phyloP scores from a whole-genome alignment of 2,888 invertebrate species.

The Ormyrus nitidulus region DNA sequence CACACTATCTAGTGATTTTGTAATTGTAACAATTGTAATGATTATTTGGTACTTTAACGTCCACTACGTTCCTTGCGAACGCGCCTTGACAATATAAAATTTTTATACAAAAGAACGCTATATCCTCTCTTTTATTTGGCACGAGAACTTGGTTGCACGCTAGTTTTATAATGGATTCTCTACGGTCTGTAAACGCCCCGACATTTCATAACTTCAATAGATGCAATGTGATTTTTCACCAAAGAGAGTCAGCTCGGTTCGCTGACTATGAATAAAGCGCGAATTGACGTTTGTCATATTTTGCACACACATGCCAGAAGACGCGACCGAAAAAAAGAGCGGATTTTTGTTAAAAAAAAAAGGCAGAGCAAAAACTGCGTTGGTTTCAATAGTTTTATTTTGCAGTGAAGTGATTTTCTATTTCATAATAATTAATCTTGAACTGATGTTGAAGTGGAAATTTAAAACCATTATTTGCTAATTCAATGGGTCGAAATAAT shows the following conservation, averaged over 20 bases:
- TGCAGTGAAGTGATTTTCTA: too few relatives aligned
- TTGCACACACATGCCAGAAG: conserved; percentile 54
- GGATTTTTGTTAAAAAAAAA: neutral
- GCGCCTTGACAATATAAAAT: neutral
- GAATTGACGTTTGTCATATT: conserved; percentile 61
- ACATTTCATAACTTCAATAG: conserved; percentile 58
- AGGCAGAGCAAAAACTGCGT: too few relatives aligned
- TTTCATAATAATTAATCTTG: too few relatives aligned
- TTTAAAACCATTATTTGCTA: too few relatives aligned
- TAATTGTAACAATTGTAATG: too few relatives aligned
- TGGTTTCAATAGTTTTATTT: too few relatives aligned
- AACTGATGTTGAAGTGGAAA: too few relatives aligned
- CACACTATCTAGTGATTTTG: too few relatives aligned
- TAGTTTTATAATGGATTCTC: conserved; percentile 22
- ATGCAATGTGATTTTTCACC: conserved; percentile 62
- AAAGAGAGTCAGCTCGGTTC: conserved; percentile 58
- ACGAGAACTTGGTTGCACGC: neutral
- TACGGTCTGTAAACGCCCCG: conserved; percentile 30
- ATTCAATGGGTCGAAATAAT: too few relatives aligned
- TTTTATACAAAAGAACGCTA: too few relatives aligned
- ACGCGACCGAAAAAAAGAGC: conserved; percentile 8
- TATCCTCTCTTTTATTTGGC: neutral
- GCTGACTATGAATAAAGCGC: conserved; percentile 59
- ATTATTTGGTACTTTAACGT: neutral
- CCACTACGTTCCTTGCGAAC: neutral